Evolutionary conservation across 2,797 vertebrate species (phyloP).

Genomic region (Sebastes steindachneri): DNA sequence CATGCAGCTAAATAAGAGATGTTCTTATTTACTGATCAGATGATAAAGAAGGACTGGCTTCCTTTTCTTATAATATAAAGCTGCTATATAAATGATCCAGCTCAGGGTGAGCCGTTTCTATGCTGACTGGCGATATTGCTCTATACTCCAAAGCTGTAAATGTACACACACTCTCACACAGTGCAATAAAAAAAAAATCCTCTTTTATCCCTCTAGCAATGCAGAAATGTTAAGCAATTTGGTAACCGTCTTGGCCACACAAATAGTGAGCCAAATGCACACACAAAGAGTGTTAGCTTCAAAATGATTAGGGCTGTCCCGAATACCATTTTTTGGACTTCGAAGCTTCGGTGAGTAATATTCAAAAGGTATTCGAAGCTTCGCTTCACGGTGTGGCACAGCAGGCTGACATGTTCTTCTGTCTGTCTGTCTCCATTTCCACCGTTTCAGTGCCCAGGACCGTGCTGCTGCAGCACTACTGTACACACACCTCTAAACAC

Average conservation of each 20-base stretch:
- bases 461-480: no score
- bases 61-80: background rate
- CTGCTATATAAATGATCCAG: conserved; percentile 8
- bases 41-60: background rate
- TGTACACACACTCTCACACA: background rate
- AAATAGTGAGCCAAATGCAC: background rate
- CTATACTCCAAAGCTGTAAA: background rate
- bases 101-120: background rate
- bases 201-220: background rate
- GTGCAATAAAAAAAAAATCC: conserved; percentile 24
- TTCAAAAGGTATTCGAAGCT: no score
- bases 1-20: conserved; percentile 37
- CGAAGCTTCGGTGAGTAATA: no score
- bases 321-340: no score
- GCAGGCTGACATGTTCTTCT: no score
- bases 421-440: no score
- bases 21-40: conserved; percentile 35
- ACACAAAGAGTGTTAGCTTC: no score
- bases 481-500: no score
- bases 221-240: background rate
- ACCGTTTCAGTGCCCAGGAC: no score
- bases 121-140: background rate
- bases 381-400: no score
- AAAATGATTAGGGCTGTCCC: no score
- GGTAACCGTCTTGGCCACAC: background rate